Evolutionary conservation across 2,797 vertebrate genomes (phyloP).

Genomic region (Xiphophorus birchmanni): DNA sequence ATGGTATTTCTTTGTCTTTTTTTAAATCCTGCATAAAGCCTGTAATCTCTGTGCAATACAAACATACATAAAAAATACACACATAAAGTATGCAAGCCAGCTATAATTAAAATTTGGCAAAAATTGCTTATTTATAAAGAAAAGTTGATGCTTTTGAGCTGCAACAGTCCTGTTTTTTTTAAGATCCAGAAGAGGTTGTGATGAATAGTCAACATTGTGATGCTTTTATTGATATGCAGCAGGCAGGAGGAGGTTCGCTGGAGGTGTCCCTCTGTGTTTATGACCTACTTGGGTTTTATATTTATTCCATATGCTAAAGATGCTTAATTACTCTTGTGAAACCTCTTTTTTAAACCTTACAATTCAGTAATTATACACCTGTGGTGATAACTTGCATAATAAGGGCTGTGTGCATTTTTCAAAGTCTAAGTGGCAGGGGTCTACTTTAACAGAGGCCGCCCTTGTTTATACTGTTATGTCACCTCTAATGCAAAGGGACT

Average conservation of each 20-base stretch:
- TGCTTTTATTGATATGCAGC: slow-evolving; percentile 37
- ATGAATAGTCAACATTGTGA: slow-evolving; percentile 33
- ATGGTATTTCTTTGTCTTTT: slow-evolving; percentile 6
- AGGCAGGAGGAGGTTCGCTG: slow-evolving; percentile 40
- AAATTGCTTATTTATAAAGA: background rate
- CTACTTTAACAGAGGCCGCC: slow-evolving; percentile 18
- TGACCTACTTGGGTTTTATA: slow-evolving; percentile 38
- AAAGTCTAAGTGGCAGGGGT: slow-evolving; percentile 13
- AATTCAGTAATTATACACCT: slow-evolving; percentile 43
- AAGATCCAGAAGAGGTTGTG: slow-evolving; percentile 9
- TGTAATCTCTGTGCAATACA: slow-evolving; percentile 64
- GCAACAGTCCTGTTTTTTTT: background rate
- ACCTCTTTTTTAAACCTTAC: slow-evolving; percentile 27
- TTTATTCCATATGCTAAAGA: slow-evolving; percentile 42
- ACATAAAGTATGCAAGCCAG: slow-evolving; percentile 28
- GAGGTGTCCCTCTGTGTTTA: slow-evolving; percentile 51
- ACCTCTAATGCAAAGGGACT: slow-evolving; percentile 24
- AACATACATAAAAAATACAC: slow-evolving; percentile 12
- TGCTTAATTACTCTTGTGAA: slow-evolving; percentile 49
- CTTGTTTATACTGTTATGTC: slow-evolving; percentile 34
- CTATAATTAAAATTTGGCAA: background rate
- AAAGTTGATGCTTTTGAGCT: background rate
- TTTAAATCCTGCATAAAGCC: slow-evolving; percentile 28
- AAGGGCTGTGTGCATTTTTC: slow-evolving; percentile 19
- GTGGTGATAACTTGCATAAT: slow-evolving; percentile 25